Percentiles rank a stretch among this genome's conserved stretches.
phyloP scores from a whole-genome alignment of 2,888 invertebrate genomes.

The Microctonus hyperodae region DNA sequence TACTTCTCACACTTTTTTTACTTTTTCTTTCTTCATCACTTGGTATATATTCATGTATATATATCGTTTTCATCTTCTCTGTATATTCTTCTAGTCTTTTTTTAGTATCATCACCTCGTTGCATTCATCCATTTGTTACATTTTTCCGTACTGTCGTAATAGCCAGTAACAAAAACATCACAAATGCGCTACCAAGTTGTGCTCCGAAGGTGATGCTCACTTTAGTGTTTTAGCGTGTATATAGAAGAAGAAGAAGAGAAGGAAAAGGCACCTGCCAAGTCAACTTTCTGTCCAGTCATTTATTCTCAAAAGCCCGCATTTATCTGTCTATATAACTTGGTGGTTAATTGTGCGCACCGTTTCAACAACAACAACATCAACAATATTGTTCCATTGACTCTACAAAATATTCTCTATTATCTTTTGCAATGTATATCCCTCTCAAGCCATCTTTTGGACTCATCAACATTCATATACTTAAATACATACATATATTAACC shows the following conservation, averaged over 20 bases:
- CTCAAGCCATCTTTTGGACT: constrained; percentile 14
- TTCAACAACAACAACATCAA: constrained; percentile 24
- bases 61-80: constrained; percentile 22
- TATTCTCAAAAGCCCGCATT: constrained; percentile 10
- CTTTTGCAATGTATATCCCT: constrained; percentile 13
- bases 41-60: background rate
- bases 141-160: constrained; percentile 14
- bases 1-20: constrained; percentile 24
- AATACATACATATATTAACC: background rate
- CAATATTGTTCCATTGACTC: constrained; percentile 22
- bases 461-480: background rate
- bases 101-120: constrained; percentile 20
- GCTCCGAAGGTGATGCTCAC: background rate
- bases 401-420: constrained; percentile 6
- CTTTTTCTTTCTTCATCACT: background rate
- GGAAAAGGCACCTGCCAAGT: constrained; percentile 1
- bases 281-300: background rate
- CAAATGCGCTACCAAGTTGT: constrained; percentile 3
- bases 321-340: constrained; percentile 29
- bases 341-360: constrained; percentile 38
- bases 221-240: background rate
- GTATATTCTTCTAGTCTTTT: constrained; percentile 2
- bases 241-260: background rate
- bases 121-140: constrained; percentile 19
- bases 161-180: constrained; percentile 12